phyloP scores from a whole-genome alignment of 2,113 vertebrate species.

The Eretmochelys imbricata region DNA sequence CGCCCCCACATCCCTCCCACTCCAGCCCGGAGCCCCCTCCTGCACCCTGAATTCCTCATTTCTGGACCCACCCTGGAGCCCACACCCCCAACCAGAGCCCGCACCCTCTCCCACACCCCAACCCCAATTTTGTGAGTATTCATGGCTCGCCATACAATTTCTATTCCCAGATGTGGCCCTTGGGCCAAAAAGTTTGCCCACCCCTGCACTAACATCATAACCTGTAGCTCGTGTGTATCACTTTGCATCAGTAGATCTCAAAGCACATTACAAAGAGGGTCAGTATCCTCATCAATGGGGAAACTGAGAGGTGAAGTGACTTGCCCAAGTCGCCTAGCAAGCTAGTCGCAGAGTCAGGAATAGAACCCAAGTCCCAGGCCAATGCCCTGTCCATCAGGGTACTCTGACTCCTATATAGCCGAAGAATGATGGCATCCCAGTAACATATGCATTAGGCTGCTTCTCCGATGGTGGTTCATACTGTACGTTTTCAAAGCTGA shows the following conservation, averaged over 20 bases:
- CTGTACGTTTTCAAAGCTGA: not conserved
- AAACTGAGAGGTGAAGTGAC: not conserved
- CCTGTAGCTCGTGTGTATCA: not conserved
- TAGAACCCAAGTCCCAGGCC: not conserved
- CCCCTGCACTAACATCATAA: not conserved
- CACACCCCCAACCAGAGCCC: too few species aligned
- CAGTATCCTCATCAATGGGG: not conserved
- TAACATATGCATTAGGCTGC: not conserved
- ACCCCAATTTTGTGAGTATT: too few species aligned
- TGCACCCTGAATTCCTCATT: too few species aligned
- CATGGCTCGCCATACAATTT: too few species aligned
- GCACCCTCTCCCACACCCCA: too few species aligned
- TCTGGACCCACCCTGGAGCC: too few species aligned
- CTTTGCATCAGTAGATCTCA: not conserved
- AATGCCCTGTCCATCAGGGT: not conserved
- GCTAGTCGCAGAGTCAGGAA: not conserved
- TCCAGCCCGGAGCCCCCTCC: too few species aligned
- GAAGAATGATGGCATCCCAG: not conserved
- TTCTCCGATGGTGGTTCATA: not conserved
- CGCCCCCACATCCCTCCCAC: too few species aligned
- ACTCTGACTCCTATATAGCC: not conserved
- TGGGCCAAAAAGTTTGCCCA: too few species aligned
- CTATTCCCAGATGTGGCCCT: too few species aligned
- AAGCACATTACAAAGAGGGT: not conserved
- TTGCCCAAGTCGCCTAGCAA: not conserved